These are phyloP conservation scores for zebrafish (Danio rerio) DNA, from an alignment of 2,113 vertebrate species.

Conservation along the genomic window DNA sequence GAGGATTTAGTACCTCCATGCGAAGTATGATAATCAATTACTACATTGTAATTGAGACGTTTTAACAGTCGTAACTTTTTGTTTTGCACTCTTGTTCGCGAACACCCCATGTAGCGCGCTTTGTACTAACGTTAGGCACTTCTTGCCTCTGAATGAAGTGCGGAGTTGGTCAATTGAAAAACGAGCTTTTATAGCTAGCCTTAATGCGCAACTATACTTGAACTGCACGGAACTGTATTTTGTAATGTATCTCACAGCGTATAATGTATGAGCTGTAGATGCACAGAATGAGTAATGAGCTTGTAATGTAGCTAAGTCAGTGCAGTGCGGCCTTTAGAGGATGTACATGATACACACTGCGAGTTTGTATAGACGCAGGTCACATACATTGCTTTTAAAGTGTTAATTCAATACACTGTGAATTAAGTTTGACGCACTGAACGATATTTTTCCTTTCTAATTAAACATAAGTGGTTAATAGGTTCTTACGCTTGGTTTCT, in stretches of 20 bases:
- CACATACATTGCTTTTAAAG: background rate
- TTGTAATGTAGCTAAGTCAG: background rate
- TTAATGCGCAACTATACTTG: background rate
- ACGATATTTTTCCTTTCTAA: background rate
- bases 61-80: background rate
- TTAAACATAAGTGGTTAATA: constrained; percentile 5
- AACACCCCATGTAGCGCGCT: background rate
- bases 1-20: background rate
- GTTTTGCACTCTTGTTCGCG: background rate
- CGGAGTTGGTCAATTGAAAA: background rate
- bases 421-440: background rate
- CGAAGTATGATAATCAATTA: background rate
- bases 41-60: background rate
- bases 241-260: background rate
- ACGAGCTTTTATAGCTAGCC: background rate
- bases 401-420: background rate
- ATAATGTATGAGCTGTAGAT: background rate
- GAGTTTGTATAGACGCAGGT: background rate
- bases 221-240: background rate
- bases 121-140: background rate
- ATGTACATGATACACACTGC: background rate
- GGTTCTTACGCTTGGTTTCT: background rate
- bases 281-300: background rate
- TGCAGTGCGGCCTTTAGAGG: constrained; percentile 19
- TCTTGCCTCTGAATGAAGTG: constrained; percentile 1